phyloP scores from a whole-genome alignment of 2,797 vertebrate genomes.

The Moxostoma hubbsi region DNA sequence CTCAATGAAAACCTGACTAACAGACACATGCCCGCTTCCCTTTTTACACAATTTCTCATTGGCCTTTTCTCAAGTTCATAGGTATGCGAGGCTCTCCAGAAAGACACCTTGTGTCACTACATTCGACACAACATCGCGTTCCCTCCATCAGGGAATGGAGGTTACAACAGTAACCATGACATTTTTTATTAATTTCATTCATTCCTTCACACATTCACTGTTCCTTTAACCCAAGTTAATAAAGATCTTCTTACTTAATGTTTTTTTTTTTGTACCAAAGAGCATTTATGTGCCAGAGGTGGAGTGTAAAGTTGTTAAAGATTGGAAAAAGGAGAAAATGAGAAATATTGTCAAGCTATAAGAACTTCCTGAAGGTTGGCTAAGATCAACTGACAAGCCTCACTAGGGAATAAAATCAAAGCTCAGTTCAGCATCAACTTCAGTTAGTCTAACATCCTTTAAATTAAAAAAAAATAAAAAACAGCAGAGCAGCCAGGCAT shows the following conservation, averaged over 20 bases:
- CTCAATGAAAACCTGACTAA: no score
- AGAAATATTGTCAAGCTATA: slow-evolving; percentile 54
- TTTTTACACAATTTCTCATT: no score
- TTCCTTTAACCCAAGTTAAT: slow-evolving; percentile 21
- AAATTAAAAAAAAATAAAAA: not conserved
- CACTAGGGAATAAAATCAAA: slow-evolving; percentile 56
- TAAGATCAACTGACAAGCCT: slow-evolving; percentile 52
- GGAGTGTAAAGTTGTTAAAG: slow-evolving; percentile 41
- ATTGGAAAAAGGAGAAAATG: slow-evolving; percentile 42
- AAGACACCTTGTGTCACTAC: no score
- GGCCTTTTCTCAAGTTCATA: no score
- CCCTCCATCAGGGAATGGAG: no score
- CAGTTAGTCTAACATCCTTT: slow-evolving; percentile 39
- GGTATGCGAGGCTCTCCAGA: no score
- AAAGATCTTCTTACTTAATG: slow-evolving; percentile 30
- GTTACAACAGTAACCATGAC: no score
- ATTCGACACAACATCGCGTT: no score
- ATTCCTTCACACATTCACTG: no score
- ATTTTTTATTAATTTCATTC: no score
- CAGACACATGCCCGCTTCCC: no score
- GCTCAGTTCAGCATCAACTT: slow-evolving; percentile 47
- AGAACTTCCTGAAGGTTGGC: slow-evolving; percentile 57
- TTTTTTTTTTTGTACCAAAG: slow-evolving; percentile 20
- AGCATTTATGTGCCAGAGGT: slow-evolving; percentile 31
- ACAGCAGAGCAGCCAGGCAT: slow-evolving; percentile 16